Base-by-base conservation (phyloP, 2,797 vertebrate species). In the Dendrocincla fuliginosa region DNA sequence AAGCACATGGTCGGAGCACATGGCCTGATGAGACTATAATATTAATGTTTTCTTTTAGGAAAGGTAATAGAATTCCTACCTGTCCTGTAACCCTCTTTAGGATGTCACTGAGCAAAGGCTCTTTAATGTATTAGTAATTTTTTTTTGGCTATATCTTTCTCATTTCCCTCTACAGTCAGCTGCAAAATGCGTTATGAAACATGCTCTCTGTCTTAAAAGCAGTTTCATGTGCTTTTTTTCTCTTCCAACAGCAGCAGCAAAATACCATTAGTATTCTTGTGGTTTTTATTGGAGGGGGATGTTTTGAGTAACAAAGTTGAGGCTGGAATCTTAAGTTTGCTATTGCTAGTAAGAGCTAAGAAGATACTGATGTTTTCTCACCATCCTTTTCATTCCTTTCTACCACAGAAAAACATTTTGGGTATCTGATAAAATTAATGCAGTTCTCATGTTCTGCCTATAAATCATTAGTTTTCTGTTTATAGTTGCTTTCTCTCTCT, bases 201-300 rank as follows among this genome's bases (percentile, higher is more conserved):
- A 44, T 3, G 3, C 42, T 80, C 87, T 86, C 88, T 87, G 14
- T 70, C 39, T 70, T 89, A 74, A 87, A 92, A 92, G 61, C 46
- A 53, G 39, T 93, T 95, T 91, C 49, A 30, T 70, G 16, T 73
- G 20, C 32, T 76, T 85, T 8, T 47, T 89, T 89, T 46, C 32
- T 81, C 80, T 85, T 87, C 83, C 79, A 95, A 9, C 46, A 71
- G 50, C 71, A 87, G 60, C 53, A 87, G 59, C 41, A 60, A 83
- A 87, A 88, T 91, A 78, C 47, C n/a, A 10, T 85, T 77, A 78
- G 41, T 90, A 70, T 89, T 92, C 60, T 89, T 89, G 52, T 94
- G 86, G 18, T 13, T 93, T 94, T 90, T 90, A 64, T 71, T 77
- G 46, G 35, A 46, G 56, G 61, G 42, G 24, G 11, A 78, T 32